phyloP scores from a whole-genome alignment of 2,797 vertebrate species.

The Novumbra hubbsi region DNA sequence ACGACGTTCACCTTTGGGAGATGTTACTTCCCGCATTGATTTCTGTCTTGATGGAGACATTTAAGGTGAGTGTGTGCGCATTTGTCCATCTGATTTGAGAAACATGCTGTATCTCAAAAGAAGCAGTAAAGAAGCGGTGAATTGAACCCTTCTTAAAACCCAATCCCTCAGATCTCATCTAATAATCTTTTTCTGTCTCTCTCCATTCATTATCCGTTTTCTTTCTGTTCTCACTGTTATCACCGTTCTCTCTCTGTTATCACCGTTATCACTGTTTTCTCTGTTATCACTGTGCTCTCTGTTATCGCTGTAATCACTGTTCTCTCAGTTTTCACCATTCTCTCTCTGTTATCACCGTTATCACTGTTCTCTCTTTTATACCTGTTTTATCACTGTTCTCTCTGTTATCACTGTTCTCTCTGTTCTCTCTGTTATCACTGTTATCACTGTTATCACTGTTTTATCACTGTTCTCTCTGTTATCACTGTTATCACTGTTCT shows the following conservation, averaged over 20 bases:
- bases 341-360: too few species aligned
- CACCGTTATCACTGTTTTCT: too few species aligned
- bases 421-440: neutral
- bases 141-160: neutral
- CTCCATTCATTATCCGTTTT: too few species aligned
- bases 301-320: too few species aligned
- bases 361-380: neutral
- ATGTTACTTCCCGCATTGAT: neutral
- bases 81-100: neutral
- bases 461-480: too few species aligned
- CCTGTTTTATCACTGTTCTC: neutral
- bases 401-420: neutral
- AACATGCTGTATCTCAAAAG: neutral
- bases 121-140: neutral
- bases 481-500: too few species aligned
- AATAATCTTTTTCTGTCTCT: neutral
- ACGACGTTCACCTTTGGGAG: neutral
- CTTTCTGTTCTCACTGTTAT: too few species aligned
- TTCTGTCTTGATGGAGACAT: conserved; percentile 1
- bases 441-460: too few species aligned
- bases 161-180: neutral
- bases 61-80: neutral
- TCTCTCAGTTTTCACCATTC: too few species aligned
- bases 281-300: too few species aligned
- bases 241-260: too few species aligned